These are phyloP conservation scores for Mnemiopsis leidyi DNA, from an alignment of 37 sponge, comb jelly and placozoan genomes.

Conservation along the genomic window DNA sequence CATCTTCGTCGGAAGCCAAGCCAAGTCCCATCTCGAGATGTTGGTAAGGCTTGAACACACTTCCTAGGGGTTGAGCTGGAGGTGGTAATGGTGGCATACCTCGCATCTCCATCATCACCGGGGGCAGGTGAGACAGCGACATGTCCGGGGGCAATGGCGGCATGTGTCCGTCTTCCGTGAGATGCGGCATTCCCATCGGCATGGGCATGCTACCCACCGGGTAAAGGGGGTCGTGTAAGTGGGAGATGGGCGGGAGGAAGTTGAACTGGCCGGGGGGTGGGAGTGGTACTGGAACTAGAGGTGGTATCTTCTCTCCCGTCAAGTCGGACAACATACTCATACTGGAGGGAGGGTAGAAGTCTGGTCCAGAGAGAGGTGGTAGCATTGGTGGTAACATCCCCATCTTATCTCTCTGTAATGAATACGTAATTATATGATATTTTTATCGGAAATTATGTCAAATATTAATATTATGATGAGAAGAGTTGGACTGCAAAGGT, in stretches of 20 bases:
- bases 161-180: not conserved
- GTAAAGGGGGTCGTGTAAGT: conserved; percentile 2
- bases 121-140: not conserved
- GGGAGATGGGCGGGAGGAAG: conserved; percentile 11
- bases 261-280: conserved; percentile 13
- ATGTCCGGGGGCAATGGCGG: not conserved
- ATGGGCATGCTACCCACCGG: not conserved
- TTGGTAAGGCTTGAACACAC: not conserved
- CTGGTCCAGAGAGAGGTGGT: not conserved
- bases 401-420: conserved; percentile 33
- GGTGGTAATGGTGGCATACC: not conserved
- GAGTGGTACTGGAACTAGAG: conserved; percentile 45
- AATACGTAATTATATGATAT: too few relatives aligned
- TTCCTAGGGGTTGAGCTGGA: not conserved
- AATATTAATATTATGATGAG: too few relatives aligned
- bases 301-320: conserved; percentile 25
- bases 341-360: conserved; percentile 10
- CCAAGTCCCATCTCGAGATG: not conserved
- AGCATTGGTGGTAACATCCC: conserved; percentile 38
- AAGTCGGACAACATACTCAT: not conserved
- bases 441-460: too few relatives aligned
- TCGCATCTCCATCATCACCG: not conserved
- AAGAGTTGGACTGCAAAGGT: not conserved
- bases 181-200: not conserved
- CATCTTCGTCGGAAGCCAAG: not conserved